Base-by-base conservation (phyloP, 2,797 vertebrate species). In the Scomberomorus guttatus region DNA sequence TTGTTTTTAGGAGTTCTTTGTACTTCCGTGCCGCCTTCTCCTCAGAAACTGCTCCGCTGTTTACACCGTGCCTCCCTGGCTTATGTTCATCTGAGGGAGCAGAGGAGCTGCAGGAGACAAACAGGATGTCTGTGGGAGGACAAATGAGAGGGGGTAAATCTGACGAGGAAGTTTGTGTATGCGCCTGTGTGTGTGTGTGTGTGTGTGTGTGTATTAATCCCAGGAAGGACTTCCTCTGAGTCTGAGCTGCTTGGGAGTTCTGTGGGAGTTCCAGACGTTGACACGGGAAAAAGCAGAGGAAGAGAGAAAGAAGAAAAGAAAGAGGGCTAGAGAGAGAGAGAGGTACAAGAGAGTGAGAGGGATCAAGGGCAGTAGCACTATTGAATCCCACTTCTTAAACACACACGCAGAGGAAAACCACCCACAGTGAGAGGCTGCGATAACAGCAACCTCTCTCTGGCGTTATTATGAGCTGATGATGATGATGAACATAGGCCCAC, bases 51-150 rank as follows among this genome's bases (percentile, higher is more conserved):
- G 72, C 83, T 79, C 72, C 20, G 25, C 27, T 92, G 92, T 94
- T 92, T 93, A 91, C 46, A 55, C 71, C 57, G 17, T 61, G 87
- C 81, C 86, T 89, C 84, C 68, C 74, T 68, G 80, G 89, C 90
- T 91, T 82, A 85, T 74, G 80, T 87, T 92, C 79, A 82, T 92
- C 75, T 80, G 86, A 90, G 79, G 81, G 84, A 92, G 87, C 71
- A 64, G 69, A 87, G 79, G 76, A 87, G 83, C 75, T 86, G 77
- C 81, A 79, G 77, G 91, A 93, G 89, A 91, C 91, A 92, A 92
- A 94, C 92, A 94, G 93, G 94, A 94, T 93, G 94, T 93, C 93
- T 93, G 94, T 92, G 87, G 92, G 93, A 92, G 92, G 92, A 93
- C 90, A 80, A 91, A 93, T 87, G 88, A 91, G 84, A 86, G 83